Evolutionary conservation across 1,140 invertebrate species (phyloP), one percentile per base, ranked within the genome.

Genomic region (Tigriopus japonicus): DNA sequence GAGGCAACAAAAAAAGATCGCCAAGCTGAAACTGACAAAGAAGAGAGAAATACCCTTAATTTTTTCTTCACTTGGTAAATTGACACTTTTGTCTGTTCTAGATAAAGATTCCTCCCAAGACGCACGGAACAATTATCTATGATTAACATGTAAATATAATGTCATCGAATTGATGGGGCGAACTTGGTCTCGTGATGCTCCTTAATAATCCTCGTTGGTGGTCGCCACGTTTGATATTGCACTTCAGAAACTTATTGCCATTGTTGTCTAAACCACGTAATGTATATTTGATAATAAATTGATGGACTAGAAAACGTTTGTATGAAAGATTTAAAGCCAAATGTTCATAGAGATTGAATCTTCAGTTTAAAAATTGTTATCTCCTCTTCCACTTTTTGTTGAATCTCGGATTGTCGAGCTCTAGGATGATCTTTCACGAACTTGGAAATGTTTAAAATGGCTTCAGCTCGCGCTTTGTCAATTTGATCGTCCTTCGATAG

Each of bases 41-140:
- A 21, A 14, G 24, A 17, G 24, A 54, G 52, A 21, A 54, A 54
- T 21, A 54, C 52, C 6, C 24, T 54, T 1, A 54, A 54, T 54
- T 54, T 54, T 14, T 54, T 21, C 24, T 54, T 54, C 24, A 54
- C 52, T 17, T 54, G 52, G 52, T 54, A 24, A 28, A 17, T 15
- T 21, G 45, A 5, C 21, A 21, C 12, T 54, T 54, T 6, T 54
- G 15, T 17, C n/a, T 21, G 17, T 54, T 54, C 14, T 24, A 54
- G 17, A 54, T 28, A 1, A n/a, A 54, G n/a, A 54, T 54, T 6
- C 45, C 45, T 21, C 45, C 45, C n/a, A 49, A 49, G 21, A 17
- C 10, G 45, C 45, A 49, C 21, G 45, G 45, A 35, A 35, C 28
- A 35, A 9, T 35, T 35, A 35, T 3, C 28, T 35, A 35, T 35